Evolutionary conservation across 2,797 vertebrate genomes (phyloP).

Genomic region (Eulemur rubriventer): DNA sequence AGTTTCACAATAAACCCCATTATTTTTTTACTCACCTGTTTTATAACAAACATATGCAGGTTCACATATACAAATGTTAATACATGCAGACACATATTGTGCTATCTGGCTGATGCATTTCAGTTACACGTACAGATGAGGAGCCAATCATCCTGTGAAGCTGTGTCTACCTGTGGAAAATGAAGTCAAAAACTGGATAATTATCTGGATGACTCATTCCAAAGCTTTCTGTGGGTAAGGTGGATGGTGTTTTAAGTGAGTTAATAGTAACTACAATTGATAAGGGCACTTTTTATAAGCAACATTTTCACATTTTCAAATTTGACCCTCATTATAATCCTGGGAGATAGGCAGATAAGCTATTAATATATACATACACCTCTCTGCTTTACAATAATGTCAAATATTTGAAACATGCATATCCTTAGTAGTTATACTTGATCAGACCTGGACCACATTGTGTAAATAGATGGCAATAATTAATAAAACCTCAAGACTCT

Average conservation of each 20-base stretch:
- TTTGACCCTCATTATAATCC: not conserved
- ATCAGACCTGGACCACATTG: not conserved
- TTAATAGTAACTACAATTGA: not conserved
- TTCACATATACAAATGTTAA: not conserved
- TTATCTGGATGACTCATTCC: not conserved
- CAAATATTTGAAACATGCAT: not conserved
- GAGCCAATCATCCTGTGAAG: not conserved
- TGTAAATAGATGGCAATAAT: not conserved
- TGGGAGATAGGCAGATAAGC: not conserved
- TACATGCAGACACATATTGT: not conserved
- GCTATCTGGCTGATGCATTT: not conserved
- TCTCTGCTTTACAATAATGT: not conserved
- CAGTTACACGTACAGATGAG: not conserved
- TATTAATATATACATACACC: not conserved
- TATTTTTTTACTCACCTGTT: not conserved
- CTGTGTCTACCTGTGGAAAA: not conserved
- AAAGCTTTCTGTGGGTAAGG: not conserved
- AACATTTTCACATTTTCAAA: not conserved
- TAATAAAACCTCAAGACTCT: not conserved
- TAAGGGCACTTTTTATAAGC: not conserved
- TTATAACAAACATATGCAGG: not conserved
- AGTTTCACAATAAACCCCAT: not conserved
- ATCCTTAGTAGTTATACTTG: not conserved
- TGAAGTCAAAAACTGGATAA: not conserved
- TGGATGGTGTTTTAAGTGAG: not conserved